Percentiles rank a stretch among this genome's conserved stretches.
These are phyloP conservation scores for Achlya flavicornis DNA, from an alignment of 2,888 invertebrate species.

Conservation along the genomic window DNA sequence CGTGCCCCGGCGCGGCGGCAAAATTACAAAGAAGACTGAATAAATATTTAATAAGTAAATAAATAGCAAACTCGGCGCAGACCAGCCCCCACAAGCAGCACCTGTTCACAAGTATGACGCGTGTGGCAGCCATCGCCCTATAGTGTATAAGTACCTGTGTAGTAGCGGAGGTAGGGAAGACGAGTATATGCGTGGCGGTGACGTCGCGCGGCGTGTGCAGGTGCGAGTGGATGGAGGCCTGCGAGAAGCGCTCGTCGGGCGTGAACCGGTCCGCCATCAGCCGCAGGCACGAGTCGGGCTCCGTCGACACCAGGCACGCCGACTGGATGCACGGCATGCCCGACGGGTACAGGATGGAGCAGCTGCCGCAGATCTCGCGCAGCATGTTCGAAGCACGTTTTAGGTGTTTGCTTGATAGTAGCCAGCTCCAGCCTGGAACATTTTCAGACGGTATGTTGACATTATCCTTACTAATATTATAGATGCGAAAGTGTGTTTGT, in stretches of 20 bases:
- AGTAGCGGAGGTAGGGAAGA: conserved; percentile 98
- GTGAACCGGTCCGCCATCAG: conserved; percentile 98
- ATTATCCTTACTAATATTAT: too few relatives aligned
- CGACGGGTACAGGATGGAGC: conserved; percentile 90
- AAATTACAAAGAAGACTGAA: too few relatives aligned
- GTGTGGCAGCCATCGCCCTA: too few relatives aligned
- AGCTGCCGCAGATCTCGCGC: conserved; percentile 95
- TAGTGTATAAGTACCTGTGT: conserved; percentile 86
- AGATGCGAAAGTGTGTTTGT: too few relatives aligned
- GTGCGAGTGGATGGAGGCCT: conserved; percentile 93
- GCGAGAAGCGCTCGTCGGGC: conserved; percentile 96
- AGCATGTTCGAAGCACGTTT: conserved; percentile 93
- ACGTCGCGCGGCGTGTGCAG: conserved; percentile 98
- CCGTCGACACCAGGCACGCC: conserved; percentile 98
- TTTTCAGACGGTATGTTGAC: too few relatives aligned
- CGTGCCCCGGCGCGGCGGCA: too few relatives aligned
- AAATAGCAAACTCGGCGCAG: too few relatives aligned
- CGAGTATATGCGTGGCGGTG: conserved; percentile 98
- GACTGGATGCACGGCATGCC: conserved; percentile 96
- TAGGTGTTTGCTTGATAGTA: conserved; percentile 95
- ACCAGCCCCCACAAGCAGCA: too few relatives aligned
- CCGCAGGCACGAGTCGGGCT: conserved; percentile 93
- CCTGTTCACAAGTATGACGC: too few relatives aligned
- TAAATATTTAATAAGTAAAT: too few relatives aligned
- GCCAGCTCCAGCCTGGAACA: conserved; percentile 92